These are phyloP conservation scores for Columbina picui DNA, from an alignment of 2,113 vertebrate genomes.

Conservation along the genomic window DNA sequence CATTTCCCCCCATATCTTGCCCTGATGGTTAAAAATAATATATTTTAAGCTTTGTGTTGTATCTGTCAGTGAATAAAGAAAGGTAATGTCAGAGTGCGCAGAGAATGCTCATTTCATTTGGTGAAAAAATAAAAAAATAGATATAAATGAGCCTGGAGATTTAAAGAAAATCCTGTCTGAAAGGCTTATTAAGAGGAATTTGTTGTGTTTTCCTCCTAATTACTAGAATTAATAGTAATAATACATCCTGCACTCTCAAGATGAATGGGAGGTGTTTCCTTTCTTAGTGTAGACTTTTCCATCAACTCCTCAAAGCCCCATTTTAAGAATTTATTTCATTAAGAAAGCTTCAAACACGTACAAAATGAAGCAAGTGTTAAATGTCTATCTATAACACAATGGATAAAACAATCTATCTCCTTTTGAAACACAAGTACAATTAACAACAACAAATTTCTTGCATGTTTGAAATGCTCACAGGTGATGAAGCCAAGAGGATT, in stretches of 20 bases:
- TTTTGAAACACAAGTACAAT: not conserved
- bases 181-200: constrained; percentile 67
- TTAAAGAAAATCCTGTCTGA: constrained; percentile 63
- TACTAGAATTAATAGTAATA: constrained; percentile 70
- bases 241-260: not conserved
- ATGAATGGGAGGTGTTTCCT: constrained; percentile 16
- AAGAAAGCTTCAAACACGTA: not conserved
- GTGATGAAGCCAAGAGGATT: not conserved
- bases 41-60: not conserved
- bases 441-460: not conserved
- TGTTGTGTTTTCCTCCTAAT: constrained; percentile 71
- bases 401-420: not conserved
- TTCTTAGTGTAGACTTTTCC: not conserved
- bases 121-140: constrained; percentile 11
- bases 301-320: not conserved
- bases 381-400: not conserved
- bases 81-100: not conserved
- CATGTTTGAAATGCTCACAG: rapidly evolving
- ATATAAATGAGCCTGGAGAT: constrained; percentile 57
- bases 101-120: constrained; percentile 9
- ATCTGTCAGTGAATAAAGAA: not conserved
- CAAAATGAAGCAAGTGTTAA: not conserved
- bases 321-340: not conserved
- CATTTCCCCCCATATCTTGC: not conserved
- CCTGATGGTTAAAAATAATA: not conserved